These are phyloP conservation scores for Sphinx pinastri DNA, from an alignment of 2,888 invertebrate genomes.

Conservation along the genomic window DNA sequence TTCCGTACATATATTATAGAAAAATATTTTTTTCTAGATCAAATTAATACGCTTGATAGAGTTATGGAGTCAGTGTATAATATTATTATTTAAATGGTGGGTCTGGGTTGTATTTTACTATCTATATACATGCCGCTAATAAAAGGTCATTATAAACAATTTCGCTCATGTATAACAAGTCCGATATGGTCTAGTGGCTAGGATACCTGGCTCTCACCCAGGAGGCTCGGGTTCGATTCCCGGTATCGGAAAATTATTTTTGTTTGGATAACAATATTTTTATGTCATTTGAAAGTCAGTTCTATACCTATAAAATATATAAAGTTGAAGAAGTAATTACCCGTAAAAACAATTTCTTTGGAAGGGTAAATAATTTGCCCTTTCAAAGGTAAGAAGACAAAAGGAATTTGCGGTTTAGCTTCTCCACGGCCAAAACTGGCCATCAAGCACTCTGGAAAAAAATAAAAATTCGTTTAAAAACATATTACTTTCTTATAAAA, in stretches of 20 bases:
- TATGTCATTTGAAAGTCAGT: background rate
- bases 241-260: conserved; percentile 73
- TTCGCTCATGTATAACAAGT: conserved; percentile 26
- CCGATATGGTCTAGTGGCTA: conserved; percentile 87
- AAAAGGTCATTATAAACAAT: too few relatives aligned
- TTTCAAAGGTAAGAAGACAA: conserved; percentile 92
- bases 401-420: conserved; percentile 89
- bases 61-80: too few relatives aligned
- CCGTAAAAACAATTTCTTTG: conserved; percentile 92
- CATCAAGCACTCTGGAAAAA: conserved; percentile 85
- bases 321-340: conserved; percentile 64
- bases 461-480: conserved; percentile 30
- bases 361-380: conserved; percentile 95
- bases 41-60: too few relatives aligned
- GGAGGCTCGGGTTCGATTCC: conserved; percentile 86
- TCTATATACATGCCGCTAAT: too few relatives aligned
- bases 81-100: too few relatives aligned
- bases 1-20: too few relatives aligned
- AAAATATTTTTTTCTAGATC: too few relatives aligned
- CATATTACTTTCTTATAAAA: background rate
- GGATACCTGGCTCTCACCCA: conserved; percentile 89
- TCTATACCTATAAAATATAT: too few relatives aligned
- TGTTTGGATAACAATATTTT: background rate
- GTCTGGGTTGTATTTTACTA: too few relatives aligned
- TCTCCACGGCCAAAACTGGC: conserved; percentile 89